Percentiles rank a stretch among this genome's conserved stretches.
phyloP scores from a whole-genome alignment of 2,797 vertebrate genomes.

The Sparus aurata region DNA sequence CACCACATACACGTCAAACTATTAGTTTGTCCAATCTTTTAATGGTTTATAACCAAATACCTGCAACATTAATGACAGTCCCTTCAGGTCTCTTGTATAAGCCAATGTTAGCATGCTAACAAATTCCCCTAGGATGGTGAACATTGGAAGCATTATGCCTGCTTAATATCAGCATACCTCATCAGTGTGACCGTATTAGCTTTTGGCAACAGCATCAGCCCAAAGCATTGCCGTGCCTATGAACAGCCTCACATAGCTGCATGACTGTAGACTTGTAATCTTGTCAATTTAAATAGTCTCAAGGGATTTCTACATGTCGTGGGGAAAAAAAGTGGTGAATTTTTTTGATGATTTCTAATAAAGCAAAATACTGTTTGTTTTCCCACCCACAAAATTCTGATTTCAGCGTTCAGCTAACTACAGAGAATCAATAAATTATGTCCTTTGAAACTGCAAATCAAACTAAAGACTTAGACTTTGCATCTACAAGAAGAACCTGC shows the following conservation, averaged over 20 bases:
- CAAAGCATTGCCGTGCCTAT: background rate
- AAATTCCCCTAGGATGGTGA: background rate
- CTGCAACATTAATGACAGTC: background rate
- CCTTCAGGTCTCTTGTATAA: background rate
- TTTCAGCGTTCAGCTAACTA: background rate
- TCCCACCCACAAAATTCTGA: background rate
- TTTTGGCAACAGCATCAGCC: background rate
- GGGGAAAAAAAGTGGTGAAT: too few species aligned
- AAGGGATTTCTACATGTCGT: too few species aligned
- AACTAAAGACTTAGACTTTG: background rate
- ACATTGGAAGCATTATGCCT: background rate
- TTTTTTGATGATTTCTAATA: background rate
- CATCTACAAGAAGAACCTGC: background rate
- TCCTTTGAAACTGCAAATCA: background rate
- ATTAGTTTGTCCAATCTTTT: too few species aligned
- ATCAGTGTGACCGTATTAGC: background rate
- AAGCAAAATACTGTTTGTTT: background rate
- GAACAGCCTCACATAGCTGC: background rate
- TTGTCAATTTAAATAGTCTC: too few species aligned
- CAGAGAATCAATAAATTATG: background rate
- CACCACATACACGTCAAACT: background rate
- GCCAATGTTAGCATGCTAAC: background rate
- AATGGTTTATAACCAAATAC: too few species aligned
- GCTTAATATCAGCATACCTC: background rate
- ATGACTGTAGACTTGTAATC: too few species aligned